Conservation (phyloP, 2,888 invertebrate species). For the Eristalis arbustorum region DNA sequence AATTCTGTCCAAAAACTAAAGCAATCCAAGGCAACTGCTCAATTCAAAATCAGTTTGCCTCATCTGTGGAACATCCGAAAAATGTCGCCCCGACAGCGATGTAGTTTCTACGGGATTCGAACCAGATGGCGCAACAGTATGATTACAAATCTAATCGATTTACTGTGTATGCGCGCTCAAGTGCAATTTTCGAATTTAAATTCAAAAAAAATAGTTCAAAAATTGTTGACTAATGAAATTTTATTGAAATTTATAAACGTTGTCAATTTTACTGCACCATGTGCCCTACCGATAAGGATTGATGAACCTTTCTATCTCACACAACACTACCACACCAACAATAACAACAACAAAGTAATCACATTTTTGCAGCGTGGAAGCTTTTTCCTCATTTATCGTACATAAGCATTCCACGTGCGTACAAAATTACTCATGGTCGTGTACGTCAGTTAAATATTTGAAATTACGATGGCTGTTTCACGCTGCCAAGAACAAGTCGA, state of each 20-base stretch:
- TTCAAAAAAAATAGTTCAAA: conserved; percentile 11
- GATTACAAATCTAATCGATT: not conserved
- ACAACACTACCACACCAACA: conserved; percentile 3
- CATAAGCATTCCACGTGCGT: conserved; percentile 31
- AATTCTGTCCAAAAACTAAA: not conserved
- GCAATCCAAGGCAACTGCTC: not conserved
- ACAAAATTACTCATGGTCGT: not conserved
- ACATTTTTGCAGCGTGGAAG: conserved; percentile 20
- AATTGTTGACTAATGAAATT: not conserved
- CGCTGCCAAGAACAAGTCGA: not conserved
- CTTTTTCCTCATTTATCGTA: not conserved
- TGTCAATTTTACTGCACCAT: conserved; percentile 15
- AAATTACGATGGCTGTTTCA: not conserved
- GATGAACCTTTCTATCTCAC: not conserved
- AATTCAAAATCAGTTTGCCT: not conserved
- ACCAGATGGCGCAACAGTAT: not conserved
- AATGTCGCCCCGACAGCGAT: not conserved
- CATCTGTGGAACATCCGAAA: not conserved
- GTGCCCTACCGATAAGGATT: conserved; percentile 23
- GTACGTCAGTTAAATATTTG: not conserved
- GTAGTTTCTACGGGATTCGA: not conserved
- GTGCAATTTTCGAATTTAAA: conserved; percentile 12
- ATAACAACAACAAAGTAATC: not conserved
- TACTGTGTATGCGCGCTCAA: not conserved
- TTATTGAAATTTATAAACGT: not conserved